phyloP scores from a whole-genome alignment of 2,797 vertebrate genomes.

The Philypnodon macrostomus region DNA sequence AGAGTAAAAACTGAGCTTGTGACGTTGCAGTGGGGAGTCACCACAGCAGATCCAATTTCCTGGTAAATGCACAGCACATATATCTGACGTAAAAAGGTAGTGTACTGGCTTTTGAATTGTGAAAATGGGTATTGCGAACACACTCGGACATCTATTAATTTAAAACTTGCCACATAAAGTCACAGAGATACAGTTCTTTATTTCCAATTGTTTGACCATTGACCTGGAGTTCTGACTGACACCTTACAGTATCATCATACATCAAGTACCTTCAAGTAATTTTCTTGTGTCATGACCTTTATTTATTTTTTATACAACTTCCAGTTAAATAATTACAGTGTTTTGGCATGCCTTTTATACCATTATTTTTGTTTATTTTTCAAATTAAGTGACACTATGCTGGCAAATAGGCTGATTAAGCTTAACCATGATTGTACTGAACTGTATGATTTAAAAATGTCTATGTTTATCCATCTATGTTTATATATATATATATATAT shows the following conservation, averaged over 20 bases:
- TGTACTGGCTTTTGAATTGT: background rate
- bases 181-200: too few relatives aligned
- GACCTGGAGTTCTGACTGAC: conserved; percentile 43
- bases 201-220: conserved; percentile 30
- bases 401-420: too few relatives aligned
- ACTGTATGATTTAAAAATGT: too few relatives aligned
- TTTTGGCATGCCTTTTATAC: too few relatives aligned
- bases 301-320: conserved; percentile 29
- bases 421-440: too few relatives aligned
- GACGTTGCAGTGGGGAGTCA: conserved; percentile 25
- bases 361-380: too few relatives aligned
- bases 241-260: too few relatives aligned
- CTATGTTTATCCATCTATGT: too few relatives aligned
- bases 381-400: too few relatives aligned
- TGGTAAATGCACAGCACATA: conserved; percentile 16
- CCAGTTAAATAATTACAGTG: conserved; percentile 9
- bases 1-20: conserved; percentile 27
- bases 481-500: too few relatives aligned
- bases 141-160: background rate
- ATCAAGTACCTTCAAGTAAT: too few relatives aligned
- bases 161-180: too few relatives aligned
- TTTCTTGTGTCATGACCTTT: conserved; percentile 18
- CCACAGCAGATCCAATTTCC: conserved; percentile 23
- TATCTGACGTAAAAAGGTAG: background rate
- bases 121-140: background rate